phyloP scores from a whole-genome alignment of 2,797 vertebrate species.

The Phoeniculus purpureus region DNA sequence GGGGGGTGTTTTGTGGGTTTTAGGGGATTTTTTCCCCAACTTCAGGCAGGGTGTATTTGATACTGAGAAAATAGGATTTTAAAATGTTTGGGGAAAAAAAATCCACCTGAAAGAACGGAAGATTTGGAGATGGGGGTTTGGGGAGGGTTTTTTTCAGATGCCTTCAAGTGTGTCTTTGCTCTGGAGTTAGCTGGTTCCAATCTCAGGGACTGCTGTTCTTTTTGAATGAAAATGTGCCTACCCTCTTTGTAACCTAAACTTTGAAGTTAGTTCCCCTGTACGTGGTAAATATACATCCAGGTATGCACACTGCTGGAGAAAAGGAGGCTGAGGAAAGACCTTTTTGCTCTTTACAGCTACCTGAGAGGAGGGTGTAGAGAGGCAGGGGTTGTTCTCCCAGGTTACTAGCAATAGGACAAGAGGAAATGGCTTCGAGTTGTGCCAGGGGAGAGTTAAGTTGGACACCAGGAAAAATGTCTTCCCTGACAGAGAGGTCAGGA shows the following conservation, averaged over 20 bases:
- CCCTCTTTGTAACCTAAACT: not conserved
- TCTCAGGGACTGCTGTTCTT: not conserved
- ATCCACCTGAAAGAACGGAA: constrained; percentile 28
- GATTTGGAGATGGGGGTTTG: not conserved
- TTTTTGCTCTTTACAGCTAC: too few species aligned
- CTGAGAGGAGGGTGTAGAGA: too few species aligned
- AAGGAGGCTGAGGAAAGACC: too few species aligned
- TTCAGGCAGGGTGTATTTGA: constrained; percentile 41
- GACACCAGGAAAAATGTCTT: too few species aligned
- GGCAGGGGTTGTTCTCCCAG: too few species aligned
- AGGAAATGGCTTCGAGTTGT: too few species aligned
- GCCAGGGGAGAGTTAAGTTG: too few species aligned
- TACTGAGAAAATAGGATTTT: constrained; percentile 34
- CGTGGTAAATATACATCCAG: too few species aligned
- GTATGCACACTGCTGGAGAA: too few species aligned
- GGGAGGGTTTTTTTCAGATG: not conserved
- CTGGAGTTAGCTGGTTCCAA: not conserved
- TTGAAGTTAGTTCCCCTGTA: not conserved
- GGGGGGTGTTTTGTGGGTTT: too few species aligned
- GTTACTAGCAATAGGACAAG: too few species aligned
- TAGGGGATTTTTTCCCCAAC: not conserved
- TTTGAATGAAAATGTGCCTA: not conserved
- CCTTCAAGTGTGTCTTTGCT: constrained; percentile 34
- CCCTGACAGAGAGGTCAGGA: too few species aligned
- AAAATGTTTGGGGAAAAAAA: constrained; percentile 27